A percentile compares a stretch with the other conserved stretches of the same genome.
These are phyloP conservation scores for Clunio marinus DNA, from an alignment of 2,888 invertebrate species.

Conservation along the genomic window DNA sequence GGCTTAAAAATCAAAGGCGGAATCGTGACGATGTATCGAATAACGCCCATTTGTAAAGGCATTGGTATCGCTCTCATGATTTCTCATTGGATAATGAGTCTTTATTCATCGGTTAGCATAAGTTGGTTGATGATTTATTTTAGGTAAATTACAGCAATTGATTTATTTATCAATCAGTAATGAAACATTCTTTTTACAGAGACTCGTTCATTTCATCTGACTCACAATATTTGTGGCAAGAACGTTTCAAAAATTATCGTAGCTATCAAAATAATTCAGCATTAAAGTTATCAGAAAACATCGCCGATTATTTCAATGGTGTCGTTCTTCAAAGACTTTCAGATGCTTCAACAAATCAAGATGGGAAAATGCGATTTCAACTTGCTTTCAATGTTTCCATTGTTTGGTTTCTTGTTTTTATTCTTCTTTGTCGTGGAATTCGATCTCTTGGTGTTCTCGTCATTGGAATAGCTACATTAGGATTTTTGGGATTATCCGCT, in stretches of 20 bases:
- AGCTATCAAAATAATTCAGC: constrained; percentile 57
- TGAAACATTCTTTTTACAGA: constrained; percentile 43
- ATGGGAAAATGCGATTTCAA: constrained; percentile 48
- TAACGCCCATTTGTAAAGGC: constrained; percentile 87
- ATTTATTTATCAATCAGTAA: neutral
- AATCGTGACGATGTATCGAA: constrained; percentile 88
- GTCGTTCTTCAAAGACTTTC: constrained; percentile 67
- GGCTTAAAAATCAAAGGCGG: constrained; percentile 82
- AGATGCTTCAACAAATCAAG: constrained; percentile 49
- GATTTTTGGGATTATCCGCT: constrained; percentile 62
- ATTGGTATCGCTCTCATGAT: constrained; percentile 77
- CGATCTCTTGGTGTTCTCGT: constrained; percentile 56
- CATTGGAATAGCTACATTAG: constrained; percentile 72
- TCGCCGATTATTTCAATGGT: constrained; percentile 80
- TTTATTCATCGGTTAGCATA: constrained; percentile 84
- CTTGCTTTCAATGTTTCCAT: constrained; percentile 85
- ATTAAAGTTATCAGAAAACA: constrained; percentile 65
- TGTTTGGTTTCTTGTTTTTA: constrained; percentile 85
- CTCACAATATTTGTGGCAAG: constrained; percentile 76
- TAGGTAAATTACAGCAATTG: constrained; percentile 45
- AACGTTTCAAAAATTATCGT: constrained; percentile 65
- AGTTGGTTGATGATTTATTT: constrained; percentile 90
- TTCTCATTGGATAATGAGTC: constrained; percentile 74
- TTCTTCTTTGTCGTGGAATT: constrained; percentile 81
- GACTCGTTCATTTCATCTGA: constrained; percentile 80